These are phyloP conservation scores for Anomalospiza imberbis DNA, from an alignment of 2,797 vertebrate species.

Conservation along the genomic window DNA sequence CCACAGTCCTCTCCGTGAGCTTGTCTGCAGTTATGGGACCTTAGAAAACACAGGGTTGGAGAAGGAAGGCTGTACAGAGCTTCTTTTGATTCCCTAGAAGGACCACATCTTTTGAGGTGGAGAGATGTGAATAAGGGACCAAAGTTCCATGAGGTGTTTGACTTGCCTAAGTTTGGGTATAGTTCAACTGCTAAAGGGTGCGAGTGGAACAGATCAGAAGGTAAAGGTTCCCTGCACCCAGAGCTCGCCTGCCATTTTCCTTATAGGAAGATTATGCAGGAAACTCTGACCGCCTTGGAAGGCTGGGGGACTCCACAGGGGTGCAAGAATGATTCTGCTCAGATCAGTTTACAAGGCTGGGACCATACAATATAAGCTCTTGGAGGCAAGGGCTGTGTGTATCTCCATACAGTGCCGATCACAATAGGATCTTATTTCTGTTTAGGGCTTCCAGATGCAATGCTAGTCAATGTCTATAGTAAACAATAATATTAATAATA, in stretches of 20 bases:
- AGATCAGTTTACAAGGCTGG: conserved; percentile 22
- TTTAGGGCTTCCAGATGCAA: conserved; percentile 64
- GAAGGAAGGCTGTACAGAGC: background rate
- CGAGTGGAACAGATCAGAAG: background rate
- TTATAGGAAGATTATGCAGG: background rate
- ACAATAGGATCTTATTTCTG: conserved; percentile 46
- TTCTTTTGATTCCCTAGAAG: background rate
- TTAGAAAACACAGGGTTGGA: background rate
- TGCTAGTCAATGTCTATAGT: conserved; percentile 43
- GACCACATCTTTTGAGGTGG: background rate
- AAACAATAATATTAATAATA: conserved; percentile 65
- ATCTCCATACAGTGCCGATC: conserved; percentile 30
- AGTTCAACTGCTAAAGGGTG: background rate
- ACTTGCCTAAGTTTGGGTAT: background rate
- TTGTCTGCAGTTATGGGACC: background rate
- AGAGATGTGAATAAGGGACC: background rate
- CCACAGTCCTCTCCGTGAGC: background rate
- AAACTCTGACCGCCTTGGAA: background rate
- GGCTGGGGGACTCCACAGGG: background rate
- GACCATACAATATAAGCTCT: conserved; percentile 28
- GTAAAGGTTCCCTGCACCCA: background rate
- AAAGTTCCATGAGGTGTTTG: background rate
- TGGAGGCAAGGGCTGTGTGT: conserved; percentile 33
- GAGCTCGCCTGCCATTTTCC: background rate
- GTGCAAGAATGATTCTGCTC: background rate